Conservation (phyloP, 2,113 vertebrate species). For the Spheniscus mendiculus region DNA sequence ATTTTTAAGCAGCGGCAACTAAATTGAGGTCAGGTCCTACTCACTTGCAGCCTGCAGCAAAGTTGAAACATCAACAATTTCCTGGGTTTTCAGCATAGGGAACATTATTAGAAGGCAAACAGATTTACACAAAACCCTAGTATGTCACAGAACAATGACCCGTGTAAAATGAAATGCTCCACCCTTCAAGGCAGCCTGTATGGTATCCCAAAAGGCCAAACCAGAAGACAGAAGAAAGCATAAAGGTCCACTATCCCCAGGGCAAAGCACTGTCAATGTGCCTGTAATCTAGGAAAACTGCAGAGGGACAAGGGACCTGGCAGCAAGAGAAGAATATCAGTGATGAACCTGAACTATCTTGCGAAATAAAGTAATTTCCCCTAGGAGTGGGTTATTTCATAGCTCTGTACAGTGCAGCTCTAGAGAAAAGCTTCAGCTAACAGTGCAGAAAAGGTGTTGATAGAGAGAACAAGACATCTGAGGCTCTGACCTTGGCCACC, state of each 20-base stretch:
- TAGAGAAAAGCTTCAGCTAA: not conserved
- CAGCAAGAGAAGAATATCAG: not conserved
- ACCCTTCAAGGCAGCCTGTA: not conserved
- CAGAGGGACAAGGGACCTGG: not conserved
- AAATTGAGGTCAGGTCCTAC: not conserved
- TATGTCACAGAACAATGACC: not conserved
- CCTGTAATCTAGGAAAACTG: not conserved
- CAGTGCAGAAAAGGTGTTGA: slow-evolving; percentile 9
- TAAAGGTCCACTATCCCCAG: not conserved
- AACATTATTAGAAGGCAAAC: not conserved
- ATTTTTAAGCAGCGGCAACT: not conserved
- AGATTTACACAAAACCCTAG: not conserved
- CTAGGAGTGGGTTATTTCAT: not conserved
- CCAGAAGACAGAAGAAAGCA: not conserved
- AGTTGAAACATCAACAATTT: not conserved
- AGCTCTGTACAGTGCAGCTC: not conserved
- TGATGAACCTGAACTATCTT: not conserved
- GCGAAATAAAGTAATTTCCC: slow-evolving; percentile 4
- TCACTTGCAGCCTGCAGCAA: not conserved
- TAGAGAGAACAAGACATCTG: not conserved
- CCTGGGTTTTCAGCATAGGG: not conserved
- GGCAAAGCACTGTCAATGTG: not conserved
- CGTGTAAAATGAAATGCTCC: not conserved
- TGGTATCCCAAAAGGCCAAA: not conserved
- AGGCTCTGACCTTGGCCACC: not conserved